A percentile compares a stretch with the other conserved stretches of the same genome.
phyloP scores from a whole-genome alignment of 1,140 invertebrate genomes.

The Spodoptera frugiperda region DNA sequence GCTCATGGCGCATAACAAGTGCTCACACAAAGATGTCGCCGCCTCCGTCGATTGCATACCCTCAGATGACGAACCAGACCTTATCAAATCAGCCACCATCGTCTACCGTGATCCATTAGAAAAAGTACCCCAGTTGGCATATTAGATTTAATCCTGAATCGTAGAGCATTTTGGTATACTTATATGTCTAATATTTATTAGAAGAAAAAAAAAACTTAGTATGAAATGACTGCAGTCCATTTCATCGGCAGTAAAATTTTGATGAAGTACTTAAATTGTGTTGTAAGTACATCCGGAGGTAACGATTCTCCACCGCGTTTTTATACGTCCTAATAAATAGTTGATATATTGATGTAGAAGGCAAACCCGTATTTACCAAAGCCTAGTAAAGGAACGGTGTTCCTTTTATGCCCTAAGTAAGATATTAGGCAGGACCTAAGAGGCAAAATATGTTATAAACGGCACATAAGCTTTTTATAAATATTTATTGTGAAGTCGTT shows the following conservation, averaged over 20 bases:
- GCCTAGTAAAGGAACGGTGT: slow-evolving; percentile 33
- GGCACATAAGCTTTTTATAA: slow-evolving; percentile 38
- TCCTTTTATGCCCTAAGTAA: slow-evolving; percentile 49
- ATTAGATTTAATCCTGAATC: slow-evolving; percentile 34
- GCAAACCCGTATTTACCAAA: slow-evolving; percentile 43
- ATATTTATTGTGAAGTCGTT: slow-evolving; percentile 38
- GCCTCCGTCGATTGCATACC: slow-evolving; percentile 34
- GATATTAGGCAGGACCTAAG: slow-evolving; percentile 48
- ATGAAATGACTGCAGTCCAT: slow-evolving; percentile 35
- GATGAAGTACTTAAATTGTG: slow-evolving; percentile 43
- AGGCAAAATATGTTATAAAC: slow-evolving; percentile 27
- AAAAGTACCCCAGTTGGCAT: slow-evolving; percentile 52
- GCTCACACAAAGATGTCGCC: slow-evolving; percentile 60
- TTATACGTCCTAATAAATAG: slow-evolving; percentile 40
- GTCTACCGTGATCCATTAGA: slow-evolving; percentile 75
- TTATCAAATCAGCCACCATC: slow-evolving; percentile 75
- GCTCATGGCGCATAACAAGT: slow-evolving; percentile 87
- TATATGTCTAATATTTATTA: slow-evolving; percentile 41
- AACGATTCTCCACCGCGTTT: slow-evolving; percentile 40
- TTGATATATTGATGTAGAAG: slow-evolving; percentile 32
- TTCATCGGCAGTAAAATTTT: slow-evolving; percentile 39
- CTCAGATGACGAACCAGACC: slow-evolving; percentile 75
- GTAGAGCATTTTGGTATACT: slow-evolving; percentile 36
- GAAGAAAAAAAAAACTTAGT: slow-evolving; percentile 22
- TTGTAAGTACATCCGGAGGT: slow-evolving; percentile 43